Evolutionary conservation across 2,797 vertebrate species (phyloP), one percentile per base, ranked within the genome.

Genomic region (Anisognathus igniventris): DNA sequence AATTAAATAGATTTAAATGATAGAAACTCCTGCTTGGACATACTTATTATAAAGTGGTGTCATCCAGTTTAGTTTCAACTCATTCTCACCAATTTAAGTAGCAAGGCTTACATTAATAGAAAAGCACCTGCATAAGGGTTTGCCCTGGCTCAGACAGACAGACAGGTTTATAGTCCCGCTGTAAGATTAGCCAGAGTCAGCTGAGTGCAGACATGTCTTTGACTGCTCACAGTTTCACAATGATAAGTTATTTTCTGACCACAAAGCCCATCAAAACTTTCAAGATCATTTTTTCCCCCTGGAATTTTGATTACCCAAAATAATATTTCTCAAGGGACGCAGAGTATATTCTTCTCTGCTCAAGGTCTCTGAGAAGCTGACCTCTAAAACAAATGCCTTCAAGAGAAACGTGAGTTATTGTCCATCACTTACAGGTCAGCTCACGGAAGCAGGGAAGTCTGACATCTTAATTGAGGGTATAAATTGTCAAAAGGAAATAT

Each of bases 151-250:
- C 76, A 90, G 79, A 81, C 85, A 92, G 85, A 72, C 88, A 83
- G 91, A 75, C 77, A 87, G 81, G 81, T 93, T 87, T 90, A 85
- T 86, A 93, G 94, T 56, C 64, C 72, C 53, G 57, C 53, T 76
- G 71, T 57, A 60, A 92, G 75, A 88, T 93, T 77, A 78, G 58
- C 37, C 62, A 84, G 76, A 92, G 79, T 50, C 67, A 85, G 64
- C 42, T 58, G 47, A 92, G 61, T 19, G 37, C 72, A 91, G 87
- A 85, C 85, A 45, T 19, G 71, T 48, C 91, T 81, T 73, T 3
- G 27, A 40, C 64, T 56, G 89, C 88, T 90, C 65, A 51, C 37
- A 58, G 62, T 78, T 86, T 62, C 75, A 44, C 2, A 53, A 58
- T 3, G 81, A 40, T 57, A 85, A 87, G 61, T 83, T 88, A 44